phyloP scores from a whole-genome alignment of 2,113 vertebrate species.

The Brienomyrus brachyistius region DNA sequence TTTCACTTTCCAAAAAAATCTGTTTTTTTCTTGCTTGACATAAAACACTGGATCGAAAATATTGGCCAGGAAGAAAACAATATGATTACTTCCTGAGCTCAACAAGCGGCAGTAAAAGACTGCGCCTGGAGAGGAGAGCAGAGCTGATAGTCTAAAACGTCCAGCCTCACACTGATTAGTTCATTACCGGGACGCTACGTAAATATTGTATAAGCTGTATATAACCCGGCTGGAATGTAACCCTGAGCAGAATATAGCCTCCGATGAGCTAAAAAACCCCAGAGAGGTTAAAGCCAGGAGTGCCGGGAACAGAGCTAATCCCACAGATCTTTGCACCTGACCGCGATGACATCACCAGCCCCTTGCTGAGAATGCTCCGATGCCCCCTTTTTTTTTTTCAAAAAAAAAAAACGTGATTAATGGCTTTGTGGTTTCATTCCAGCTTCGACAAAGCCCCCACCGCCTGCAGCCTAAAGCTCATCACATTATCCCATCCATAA shows the following conservation, averaged over 20 bases:
- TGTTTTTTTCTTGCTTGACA: not conserved
- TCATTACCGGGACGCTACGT: not conserved
- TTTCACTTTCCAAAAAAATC: not conserved
- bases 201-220: not conserved
- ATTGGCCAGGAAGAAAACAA: not conserved
- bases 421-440: not conserved
- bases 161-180: not conserved
- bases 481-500: not conserved
- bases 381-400: too few species aligned
- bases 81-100: not conserved
- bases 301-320: not conserved
- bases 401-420: not conserved
- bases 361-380: not conserved
- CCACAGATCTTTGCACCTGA: not conserved
- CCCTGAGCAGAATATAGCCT: not conserved
- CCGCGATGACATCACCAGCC: not conserved
- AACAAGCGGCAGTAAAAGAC: not conserved
- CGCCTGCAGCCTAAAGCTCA: not conserved
- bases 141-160: not conserved
- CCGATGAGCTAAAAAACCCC: not conserved
- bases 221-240: not conserved
- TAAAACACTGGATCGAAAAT: not conserved
- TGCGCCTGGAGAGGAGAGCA: not conserved
- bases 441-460: not conserved
- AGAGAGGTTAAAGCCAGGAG: not conserved